Evolutionary conservation across 2,888 invertebrate genomes (phyloP).

Genomic region (Trichacis sp.): DNA sequence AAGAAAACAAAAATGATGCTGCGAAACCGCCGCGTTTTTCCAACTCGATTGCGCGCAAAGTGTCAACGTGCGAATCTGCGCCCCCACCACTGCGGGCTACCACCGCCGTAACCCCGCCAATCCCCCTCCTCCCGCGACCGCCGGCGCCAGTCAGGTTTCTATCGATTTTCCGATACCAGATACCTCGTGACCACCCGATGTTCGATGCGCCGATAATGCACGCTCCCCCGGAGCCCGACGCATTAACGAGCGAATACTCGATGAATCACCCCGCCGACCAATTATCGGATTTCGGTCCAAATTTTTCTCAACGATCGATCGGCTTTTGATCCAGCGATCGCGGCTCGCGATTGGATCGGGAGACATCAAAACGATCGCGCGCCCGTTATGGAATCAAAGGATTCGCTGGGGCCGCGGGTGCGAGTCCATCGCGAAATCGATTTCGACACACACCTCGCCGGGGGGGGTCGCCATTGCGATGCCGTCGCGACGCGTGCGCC

Average conservation of each 20-base stretch:
- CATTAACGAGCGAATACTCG: slow-evolving; percentile 35
- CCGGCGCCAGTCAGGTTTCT: slow-evolving; percentile 60
- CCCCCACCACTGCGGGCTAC: slow-evolving; percentile 18
- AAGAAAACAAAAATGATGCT: not conserved
- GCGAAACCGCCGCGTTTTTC: not conserved
- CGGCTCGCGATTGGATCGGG: too few species aligned
- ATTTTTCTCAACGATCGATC: too few species aligned
- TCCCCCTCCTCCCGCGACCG: slow-evolving; percentile 12
- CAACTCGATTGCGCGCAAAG: slow-evolving; percentile 15
- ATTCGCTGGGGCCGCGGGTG: slow-evolving; percentile 8
- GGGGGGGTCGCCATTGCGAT: slow-evolving; percentile 22
- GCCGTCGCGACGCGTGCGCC: slow-evolving; percentile 32
- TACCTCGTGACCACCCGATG: slow-evolving; percentile 64
- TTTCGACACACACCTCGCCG: too few species aligned
- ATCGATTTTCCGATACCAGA: slow-evolving; percentile 68
- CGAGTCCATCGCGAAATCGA: slow-evolving; percentile 39
- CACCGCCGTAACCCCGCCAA: slow-evolving; percentile 17
- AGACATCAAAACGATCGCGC: too few species aligned
- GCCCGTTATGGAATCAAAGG: too few species aligned
- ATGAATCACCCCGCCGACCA: not conserved
- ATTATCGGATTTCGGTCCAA: too few species aligned
- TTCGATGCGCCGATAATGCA: slow-evolving; percentile 65
- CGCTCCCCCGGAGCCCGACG: too few species aligned
- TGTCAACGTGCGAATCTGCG: slow-evolving; percentile 40
- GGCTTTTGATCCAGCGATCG: too few species aligned